phyloP scores from a whole-genome alignment of 1,140 invertebrate species.

The Eumaeus atala region DNA sequence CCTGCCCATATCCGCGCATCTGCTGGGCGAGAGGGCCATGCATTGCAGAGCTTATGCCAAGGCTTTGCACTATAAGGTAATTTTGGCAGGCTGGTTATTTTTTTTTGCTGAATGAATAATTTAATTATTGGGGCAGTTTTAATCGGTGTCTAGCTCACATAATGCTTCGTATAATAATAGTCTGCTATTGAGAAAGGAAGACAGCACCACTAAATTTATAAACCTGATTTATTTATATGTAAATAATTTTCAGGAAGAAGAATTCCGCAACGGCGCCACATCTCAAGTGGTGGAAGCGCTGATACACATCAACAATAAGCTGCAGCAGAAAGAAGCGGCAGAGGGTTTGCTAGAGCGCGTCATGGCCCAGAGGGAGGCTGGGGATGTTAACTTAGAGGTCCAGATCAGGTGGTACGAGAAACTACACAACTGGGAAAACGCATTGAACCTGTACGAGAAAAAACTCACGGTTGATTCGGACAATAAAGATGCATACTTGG shows the following conservation, averaged over 20 bases:
- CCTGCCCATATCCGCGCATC: slow-evolving; percentile 89
- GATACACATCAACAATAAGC: slow-evolving; percentile 98
- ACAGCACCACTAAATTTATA: slow-evolving; percentile 4
- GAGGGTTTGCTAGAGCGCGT: slow-evolving; percentile 93
- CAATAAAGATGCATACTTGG: slow-evolving; percentile 89
- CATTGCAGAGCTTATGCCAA: slow-evolving; percentile 93
- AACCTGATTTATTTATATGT: slow-evolving; percentile 8
- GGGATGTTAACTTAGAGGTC: slow-evolving; percentile 80
- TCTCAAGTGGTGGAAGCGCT: slow-evolving; percentile 92
- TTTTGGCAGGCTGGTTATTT: not conserved
- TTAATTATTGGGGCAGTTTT: too few relatives aligned
- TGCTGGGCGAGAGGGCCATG: slow-evolving; percentile 89
- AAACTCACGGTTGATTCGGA: slow-evolving; percentile 76
- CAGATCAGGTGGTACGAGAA: slow-evolving; percentile 99
- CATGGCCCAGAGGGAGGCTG: slow-evolving; percentile 84
- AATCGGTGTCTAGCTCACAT: too few relatives aligned
- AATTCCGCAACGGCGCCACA: slow-evolving; percentile 83
- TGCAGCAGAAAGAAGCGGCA: slow-evolving; percentile 98
- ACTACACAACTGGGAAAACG: slow-evolving; percentile 98
- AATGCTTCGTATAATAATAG: slow-evolving; percentile 6
- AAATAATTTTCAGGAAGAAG: slow-evolving; percentile 82
- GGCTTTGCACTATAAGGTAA: slow-evolving; percentile 94
- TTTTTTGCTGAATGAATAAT: too few relatives aligned
- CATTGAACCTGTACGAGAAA: slow-evolving; percentile 88
- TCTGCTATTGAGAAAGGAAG: slow-evolving; percentile 5